Evolutionary conservation across 2,797 vertebrate species (phyloP), one percentile per base, ranked within the genome.

Genomic region (Scolopax bukidnonensis): DNA sequence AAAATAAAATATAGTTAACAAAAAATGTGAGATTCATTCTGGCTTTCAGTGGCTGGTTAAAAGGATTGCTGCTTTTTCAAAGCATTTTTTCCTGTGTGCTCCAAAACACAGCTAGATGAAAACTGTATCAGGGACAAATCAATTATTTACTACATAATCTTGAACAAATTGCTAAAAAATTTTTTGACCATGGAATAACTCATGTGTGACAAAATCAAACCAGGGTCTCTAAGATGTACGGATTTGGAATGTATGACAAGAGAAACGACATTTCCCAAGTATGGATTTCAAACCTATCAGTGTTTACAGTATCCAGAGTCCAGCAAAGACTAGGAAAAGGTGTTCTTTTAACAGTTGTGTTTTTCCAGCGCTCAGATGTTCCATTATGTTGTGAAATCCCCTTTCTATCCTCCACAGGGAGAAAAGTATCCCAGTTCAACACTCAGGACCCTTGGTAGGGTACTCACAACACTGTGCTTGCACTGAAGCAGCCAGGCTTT

Each of bases 131-230:
- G 41, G 48, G 67, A 77, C 48, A 77, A 89, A 93, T 94, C 23
- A 91, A 90, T 95, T 94, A 97, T 95, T 97, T 95, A 91, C 59
- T 82, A 84, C 6, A 38, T 74, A 88, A 95, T 87, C 83, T 95
- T 70, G 48, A 91, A 70, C 74, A 93, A 90, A 89, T 73, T 59
- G 48, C 54, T 32, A 48, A 45, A 79, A 78, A 79, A 0, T 1
- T 54, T 76, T 91, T 69, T 53, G 59, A 92, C 33, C 36, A 65
- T 2, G 4, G 65, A 90, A 80, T 65, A 92, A 79, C 33, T 84
- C 69, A 50, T 6, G 60, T 60, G 60, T 93, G 51, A 87, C 63
- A 89, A 95, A 93, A 60, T 36, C 77, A 88, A 88, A 32, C 17
- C 0, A 1, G 6, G 13, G 14, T 70, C 6, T 79, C 33, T 64